These are phyloP conservation scores for Geotria australis DNA, from an alignment of 2,797 vertebrate genomes.

Conservation along the genomic window DNA sequence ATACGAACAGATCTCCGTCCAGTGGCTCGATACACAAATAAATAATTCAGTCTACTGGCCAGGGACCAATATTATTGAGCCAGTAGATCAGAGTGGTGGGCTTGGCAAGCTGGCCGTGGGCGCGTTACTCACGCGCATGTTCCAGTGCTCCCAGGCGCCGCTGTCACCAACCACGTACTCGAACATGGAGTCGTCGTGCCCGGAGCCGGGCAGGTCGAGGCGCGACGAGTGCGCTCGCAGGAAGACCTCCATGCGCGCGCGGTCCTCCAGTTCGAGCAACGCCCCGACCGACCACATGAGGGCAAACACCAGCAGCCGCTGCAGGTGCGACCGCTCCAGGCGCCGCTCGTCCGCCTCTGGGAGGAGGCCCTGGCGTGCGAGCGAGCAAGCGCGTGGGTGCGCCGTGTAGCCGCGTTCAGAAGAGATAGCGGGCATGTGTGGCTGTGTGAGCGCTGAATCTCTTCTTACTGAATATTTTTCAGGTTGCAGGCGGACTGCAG, in stretches of 20 bases:
- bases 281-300: conserved; percentile 42
- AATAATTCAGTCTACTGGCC: too few relatives aligned
- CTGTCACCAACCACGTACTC: conserved; percentile 21
- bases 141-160: conserved; percentile 37
- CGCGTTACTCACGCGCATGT: conserved; percentile 1
- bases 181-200: conserved; percentile 26
- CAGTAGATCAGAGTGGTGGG: too few relatives aligned
- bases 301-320: conserved; percentile 25
- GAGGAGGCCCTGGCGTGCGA: conserved; percentile 21
- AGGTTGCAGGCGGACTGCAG: too few relatives aligned
- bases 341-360: conserved; percentile 16
- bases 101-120: too few relatives aligned
- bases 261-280: conserved; percentile 29
- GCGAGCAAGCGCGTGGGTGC: too few relatives aligned
- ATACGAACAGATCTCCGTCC: too few relatives aligned
- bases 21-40: too few relatives aligned
- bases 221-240: conserved; percentile 11
- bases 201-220: conserved; percentile 20
- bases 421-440: too few relatives aligned
- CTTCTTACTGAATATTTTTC: neutral
- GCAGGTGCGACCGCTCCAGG: conserved; percentile 9
- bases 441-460: neutral
- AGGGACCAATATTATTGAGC: too few relatives aligned
- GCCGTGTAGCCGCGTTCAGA: too few relatives aligned
- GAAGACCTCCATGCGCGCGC: conserved; percentile 32